Conservation (phyloP, 37 sponge, comb jelly and placozoan species). For the Diacarnus erythraeanus region DNA sequence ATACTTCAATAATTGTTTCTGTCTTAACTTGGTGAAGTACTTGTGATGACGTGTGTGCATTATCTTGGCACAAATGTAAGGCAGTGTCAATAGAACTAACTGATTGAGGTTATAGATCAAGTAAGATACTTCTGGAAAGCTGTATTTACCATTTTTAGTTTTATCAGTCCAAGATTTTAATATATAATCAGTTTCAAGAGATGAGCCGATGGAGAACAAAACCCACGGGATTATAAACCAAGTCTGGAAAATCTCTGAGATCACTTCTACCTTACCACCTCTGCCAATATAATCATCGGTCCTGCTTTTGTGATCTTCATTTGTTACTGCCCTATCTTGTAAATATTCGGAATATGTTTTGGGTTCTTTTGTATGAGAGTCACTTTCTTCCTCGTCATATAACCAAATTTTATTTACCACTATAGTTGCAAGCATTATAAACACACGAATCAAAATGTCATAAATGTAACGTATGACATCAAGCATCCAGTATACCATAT, state of each 20-base stretch:
- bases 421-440: not conserved
- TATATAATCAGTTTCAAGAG: not conserved
- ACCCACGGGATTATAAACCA: constrained; percentile 10
- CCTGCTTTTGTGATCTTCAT: not conserved
- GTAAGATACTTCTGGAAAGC: not conserved
- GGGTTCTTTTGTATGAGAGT: not conserved
- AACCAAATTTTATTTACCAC: not conserved
- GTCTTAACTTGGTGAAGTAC: not conserved
- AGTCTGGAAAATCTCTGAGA: not conserved
- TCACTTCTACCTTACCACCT: not conserved
- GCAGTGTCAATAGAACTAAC: not conserved
- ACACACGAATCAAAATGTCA: not conserved
- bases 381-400: not conserved
- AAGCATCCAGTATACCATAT: not conserved
- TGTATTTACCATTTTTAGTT: not conserved
- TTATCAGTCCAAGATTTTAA: not conserved
- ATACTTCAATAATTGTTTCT: not conserved
- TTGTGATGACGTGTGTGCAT: not conserved
- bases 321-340: not conserved
- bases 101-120: not conserved
- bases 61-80: not conserved
- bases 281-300: not conserved
- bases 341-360: not conserved
- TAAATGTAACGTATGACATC: not conserved
- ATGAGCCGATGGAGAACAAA: not conserved